Evolutionary conservation across 2,888 invertebrate genomes (phyloP).

Genomic region (Mesoligia furuncula): DNA sequence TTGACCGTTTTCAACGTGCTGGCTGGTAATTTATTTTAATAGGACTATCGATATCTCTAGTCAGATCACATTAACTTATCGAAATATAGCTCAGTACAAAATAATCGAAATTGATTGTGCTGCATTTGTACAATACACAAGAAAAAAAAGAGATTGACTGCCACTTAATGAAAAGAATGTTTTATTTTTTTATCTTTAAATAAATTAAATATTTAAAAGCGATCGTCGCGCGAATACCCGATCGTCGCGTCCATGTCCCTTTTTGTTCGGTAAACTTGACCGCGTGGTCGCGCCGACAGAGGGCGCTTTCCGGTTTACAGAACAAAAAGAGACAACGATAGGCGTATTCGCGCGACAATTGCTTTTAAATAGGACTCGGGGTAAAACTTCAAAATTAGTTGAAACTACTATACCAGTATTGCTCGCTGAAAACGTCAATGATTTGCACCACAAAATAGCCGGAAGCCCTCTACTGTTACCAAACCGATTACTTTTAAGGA

Average conservation of each 20-base stretch:
- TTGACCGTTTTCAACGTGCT: slow-evolving; percentile 25
- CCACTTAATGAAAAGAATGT: neutral
- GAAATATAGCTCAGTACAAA: neutral
- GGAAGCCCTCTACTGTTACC: slow-evolving; percentile 11
- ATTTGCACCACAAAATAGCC: neutral
- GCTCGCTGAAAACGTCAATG: slow-evolving; percentile 34
- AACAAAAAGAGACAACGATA: neutral
- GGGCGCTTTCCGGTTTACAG: neutral
- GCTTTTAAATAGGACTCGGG: neutral
- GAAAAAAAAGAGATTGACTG: no score
- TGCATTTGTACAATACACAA: neutral
- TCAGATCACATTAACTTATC: neutral
- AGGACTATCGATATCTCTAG: neutral
- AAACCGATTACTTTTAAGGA: neutral
- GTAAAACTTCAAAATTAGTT: neutral
- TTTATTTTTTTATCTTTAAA: no score
- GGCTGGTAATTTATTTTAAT: slow-evolving; percentile 11
- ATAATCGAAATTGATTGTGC: neutral
- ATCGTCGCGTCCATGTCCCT: neutral
- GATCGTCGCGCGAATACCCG: neutral
- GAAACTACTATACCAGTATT: neutral
- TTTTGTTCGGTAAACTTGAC: neutral
- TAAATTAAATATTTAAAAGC: neutral
- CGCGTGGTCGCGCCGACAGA: neutral
- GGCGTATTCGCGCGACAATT: neutral